phyloP scores from a whole-genome alignment of 2,113 vertebrate species.

The Barbus barbus region DNA sequence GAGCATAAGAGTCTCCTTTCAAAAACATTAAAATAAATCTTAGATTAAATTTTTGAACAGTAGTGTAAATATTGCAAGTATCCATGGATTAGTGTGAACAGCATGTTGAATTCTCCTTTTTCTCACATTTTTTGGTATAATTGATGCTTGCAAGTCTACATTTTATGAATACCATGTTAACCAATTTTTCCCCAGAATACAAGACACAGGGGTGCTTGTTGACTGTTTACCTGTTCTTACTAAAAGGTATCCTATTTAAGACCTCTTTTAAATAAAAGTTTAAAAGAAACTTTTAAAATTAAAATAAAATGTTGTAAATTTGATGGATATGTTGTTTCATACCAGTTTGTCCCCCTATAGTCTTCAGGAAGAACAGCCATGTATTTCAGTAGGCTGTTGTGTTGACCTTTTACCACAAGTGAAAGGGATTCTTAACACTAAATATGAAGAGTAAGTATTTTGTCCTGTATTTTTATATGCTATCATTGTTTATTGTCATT shows the following conservation, averaged over 20 bases:
- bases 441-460: constrained; percentile 91
- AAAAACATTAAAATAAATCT: not conserved
- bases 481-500: not conserved
- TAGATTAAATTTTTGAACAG: not conserved
- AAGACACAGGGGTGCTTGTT: constrained; percentile 90
- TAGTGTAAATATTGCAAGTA: not conserved
- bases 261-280: too few relatives aligned
- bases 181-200: constrained; percentile 78
- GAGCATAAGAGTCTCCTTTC: not conserved
- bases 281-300: too few relatives aligned
- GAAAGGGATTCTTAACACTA: constrained; percentile 86
- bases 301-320: too few relatives aligned
- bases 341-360: constrained; percentile 66
- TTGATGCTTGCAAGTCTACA: not conserved
- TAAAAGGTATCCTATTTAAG: constrained; percentile 80
- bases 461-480: not conserved
- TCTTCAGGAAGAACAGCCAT: constrained; percentile 91
- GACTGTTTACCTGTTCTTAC: constrained; percentile 96
- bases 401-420: constrained; percentile 95
- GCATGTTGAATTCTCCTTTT: not conserved
- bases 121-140: not conserved
- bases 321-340: not conserved
- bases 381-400: constrained; percentile 94
- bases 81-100: not conserved
- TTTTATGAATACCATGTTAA: not conserved